phyloP scores from a whole-genome alignment of 2,888 invertebrate genomes.

The Drosophila lacicola region DNA sequence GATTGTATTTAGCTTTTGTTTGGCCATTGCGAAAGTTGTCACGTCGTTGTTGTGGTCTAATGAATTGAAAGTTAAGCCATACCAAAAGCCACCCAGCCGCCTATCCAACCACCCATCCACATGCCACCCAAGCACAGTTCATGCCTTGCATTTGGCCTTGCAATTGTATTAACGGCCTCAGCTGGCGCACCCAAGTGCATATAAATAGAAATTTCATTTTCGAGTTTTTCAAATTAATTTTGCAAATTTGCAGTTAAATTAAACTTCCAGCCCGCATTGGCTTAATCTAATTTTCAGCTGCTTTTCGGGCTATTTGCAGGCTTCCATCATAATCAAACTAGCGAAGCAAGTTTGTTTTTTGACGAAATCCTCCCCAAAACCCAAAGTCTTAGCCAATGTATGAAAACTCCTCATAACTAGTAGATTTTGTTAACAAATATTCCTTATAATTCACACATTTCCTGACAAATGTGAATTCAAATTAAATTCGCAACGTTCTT shows the following conservation, averaged over 20 bases:
- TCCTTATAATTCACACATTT: not conserved
- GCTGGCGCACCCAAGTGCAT: not conserved
- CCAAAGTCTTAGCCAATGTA: not conserved
- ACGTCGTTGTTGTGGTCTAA: conserved; percentile 68
- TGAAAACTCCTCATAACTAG: not conserved
- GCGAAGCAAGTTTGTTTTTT: too few species aligned
- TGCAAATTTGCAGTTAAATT: conserved; percentile 32
- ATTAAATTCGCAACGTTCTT: not conserved
- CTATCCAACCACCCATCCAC: not conserved
- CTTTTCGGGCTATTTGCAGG: not conserved
- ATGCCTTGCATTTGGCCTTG: conserved; percentile 29
- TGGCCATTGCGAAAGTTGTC: conserved; percentile 66
- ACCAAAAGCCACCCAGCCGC: conserved; percentile 1
- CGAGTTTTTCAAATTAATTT: conserved; percentile 45
- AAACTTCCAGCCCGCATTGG: conserved; percentile 20
- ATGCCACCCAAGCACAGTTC: not conserved
- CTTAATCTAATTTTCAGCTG: conserved; percentile 42
- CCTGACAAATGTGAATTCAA: too few species aligned
- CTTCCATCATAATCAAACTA: too few species aligned
- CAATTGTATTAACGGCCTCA: conserved; percentile 39
- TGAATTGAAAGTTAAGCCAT: conserved; percentile 72
- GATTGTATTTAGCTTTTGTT: conserved; percentile 75
- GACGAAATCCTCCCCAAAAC: not conserved
- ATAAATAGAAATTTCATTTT: conserved; percentile 35
- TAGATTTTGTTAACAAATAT: not conserved